These are phyloP conservation scores for Brachionus calyciflorus DNA, from an alignment of 1,140 invertebrate genomes.

Conservation along the genomic window DNA sequence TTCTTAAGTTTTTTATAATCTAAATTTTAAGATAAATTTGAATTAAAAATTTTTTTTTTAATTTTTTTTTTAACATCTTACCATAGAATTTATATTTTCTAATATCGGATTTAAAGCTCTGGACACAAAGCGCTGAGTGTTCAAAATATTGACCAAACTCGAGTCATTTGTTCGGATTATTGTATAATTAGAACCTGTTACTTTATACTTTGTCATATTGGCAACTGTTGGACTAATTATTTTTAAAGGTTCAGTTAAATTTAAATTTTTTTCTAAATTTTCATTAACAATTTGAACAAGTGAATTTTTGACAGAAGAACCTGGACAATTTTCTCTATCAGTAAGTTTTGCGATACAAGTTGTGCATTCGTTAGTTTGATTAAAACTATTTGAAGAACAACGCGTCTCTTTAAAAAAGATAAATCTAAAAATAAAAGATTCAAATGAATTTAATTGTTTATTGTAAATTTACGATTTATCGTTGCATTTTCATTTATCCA, in stretches of 20 bases:
- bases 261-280: neutral
- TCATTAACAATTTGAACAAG: neutral
- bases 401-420: neutral
- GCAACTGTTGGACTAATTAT: neutral
- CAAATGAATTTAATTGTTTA: neutral
- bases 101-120: neutral
- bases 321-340: neutral
- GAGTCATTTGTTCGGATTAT: slow-evolving; percentile 1
- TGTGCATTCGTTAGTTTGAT: neutral
- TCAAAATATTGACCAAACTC: neutral
- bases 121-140: neutral
- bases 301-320: neutral
- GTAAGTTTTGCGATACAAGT: neutral
- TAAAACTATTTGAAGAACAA: neutral
- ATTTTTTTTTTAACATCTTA: neutral
- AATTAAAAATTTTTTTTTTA: neutral
- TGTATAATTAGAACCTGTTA: neutral
- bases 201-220: neutral
- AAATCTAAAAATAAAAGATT: neutral
- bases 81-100: too few relatives aligned
- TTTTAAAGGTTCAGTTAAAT: neutral
- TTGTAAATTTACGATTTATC: neutral
- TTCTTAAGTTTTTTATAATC: neutral
- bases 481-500: neutral
- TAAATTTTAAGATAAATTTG: neutral